Percentiles rank a stretch among this genome's conserved stretches.
These are phyloP conservation scores for Diadumene lineata DNA, from an alignment of 92 coral and sea anemone genomes.

Conservation along the genomic window DNA sequence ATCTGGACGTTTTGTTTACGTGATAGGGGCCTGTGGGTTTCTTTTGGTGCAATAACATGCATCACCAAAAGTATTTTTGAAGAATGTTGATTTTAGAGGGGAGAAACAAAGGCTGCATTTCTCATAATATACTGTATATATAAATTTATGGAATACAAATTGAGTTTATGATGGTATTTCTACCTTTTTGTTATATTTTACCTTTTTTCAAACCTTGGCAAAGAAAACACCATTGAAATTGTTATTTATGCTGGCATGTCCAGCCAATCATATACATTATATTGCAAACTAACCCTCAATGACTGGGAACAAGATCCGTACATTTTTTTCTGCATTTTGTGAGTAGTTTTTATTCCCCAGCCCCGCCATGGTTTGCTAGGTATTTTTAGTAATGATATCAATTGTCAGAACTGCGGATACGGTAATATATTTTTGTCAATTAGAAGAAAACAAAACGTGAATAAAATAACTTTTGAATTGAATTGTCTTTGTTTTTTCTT, in stretches of 20 bases:
- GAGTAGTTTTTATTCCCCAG: too few species aligned
- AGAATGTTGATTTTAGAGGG: background rate
- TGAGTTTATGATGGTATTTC: background rate
- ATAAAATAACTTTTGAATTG: too few species aligned
- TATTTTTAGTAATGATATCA: slow-evolving; percentile 2
- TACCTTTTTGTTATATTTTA: too few species aligned
- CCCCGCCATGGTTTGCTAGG: background rate
- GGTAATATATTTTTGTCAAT: slow-evolving; percentile 32
- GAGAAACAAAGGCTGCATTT: background rate
- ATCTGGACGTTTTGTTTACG: too few species aligned
- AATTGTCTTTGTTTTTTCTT: too few species aligned
- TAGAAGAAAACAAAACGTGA: background rate
- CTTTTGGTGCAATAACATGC: background rate
- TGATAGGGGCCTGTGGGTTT: background rate
- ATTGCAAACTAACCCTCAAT: too few species aligned
- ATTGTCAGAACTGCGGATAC: background rate
- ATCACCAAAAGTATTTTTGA: background rate
- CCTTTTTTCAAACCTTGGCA: background rate
- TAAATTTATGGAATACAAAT: background rate
- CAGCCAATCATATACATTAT: too few species aligned
- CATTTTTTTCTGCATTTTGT: too few species aligned
- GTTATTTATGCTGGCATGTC: too few species aligned
- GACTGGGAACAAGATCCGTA: too few species aligned
- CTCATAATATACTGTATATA: background rate
- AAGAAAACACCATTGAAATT: background rate